Base-by-base conservation (phyloP, 2,888 invertebrate species). In the Nasonia oneida region DNA sequence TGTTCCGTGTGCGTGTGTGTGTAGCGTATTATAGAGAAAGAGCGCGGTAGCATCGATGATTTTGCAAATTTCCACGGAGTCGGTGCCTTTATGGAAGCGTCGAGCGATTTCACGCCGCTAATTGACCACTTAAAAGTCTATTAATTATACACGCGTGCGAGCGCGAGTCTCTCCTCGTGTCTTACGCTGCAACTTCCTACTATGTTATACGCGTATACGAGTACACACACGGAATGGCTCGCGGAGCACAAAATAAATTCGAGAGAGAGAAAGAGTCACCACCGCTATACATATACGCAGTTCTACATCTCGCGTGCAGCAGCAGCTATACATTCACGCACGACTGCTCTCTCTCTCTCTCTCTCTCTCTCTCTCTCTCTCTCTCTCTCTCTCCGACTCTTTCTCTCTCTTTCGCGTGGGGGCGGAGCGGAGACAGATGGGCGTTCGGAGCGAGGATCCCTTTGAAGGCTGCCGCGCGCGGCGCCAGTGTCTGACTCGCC, bases 401-500 rank as follows among this genome's bases (percentile, higher is more conserved):
- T n/a, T 70, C 67, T 80, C 53, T 75, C 50, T 33, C 67, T 78
- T 29, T 61, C 90, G 91, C 91, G 92, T 92, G 91, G 91, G 92
- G 93, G 93, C 93, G 93, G 93, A 90, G 93, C 93, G 93, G 93
- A 93, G 93, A 93, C 93, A 93, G 93, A 93, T 93, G 93, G 93
- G 93, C 93, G 93, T 93, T 91, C 91, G 90, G 92, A 91, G 90
- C 89, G 92, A 90, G 91, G 92, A 91, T 92, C 91, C 92, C 93
- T 92, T 93, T 93, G 93, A 91, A 93, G 93, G 91, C 92, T 91
- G 93, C 93, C 93, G 93, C 93, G 90, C 90, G 91, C 93, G 93
- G 93, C 93, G 93, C 93, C 93, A 93, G 92, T 91, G 86, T 84
- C 86, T 81, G 61, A 76, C 79, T 75, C 71, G 78, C 33, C 12